Percentiles rank a stretch among this genome's conserved stretches.
phyloP scores from a whole-genome alignment of 2,113 vertebrate genomes.

The Kryptolebias marmoratus region DNA sequence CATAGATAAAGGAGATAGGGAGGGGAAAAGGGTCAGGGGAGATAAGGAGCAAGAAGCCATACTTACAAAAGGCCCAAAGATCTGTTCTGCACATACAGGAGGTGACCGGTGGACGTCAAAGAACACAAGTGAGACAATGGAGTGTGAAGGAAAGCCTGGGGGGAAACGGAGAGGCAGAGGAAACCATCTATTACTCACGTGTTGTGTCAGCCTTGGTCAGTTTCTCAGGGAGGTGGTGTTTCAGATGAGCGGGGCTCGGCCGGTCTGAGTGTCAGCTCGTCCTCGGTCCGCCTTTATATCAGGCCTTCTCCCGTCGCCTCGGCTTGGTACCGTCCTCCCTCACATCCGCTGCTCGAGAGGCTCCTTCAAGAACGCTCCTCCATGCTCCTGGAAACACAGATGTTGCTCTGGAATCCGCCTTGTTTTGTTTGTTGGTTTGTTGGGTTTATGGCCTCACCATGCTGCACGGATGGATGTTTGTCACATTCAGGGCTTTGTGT shows the following conservation, averaged over 20 bases:
- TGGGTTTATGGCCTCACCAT: constrained; percentile 4
- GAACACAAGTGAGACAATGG: not conserved
- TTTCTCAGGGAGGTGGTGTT: constrained; percentile 38
- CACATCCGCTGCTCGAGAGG: constrained; percentile 65
- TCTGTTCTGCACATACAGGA: not conserved
- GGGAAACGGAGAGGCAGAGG: constrained; percentile 8
- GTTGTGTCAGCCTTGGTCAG: constrained; percentile 40
- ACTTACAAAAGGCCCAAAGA: constrained; percentile 18
- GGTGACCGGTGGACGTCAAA: constrained; percentile 3
- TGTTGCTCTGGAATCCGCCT: constrained; percentile 49
- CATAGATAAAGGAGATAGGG: constrained; percentile 28
- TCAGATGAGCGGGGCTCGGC: constrained; percentile 50
- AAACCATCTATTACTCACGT: constrained; percentile 57
- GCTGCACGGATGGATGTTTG: not conserved
- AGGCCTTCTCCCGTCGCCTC: constrained; percentile 44
- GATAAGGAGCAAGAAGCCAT: constrained; percentile 23
- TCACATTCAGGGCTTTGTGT: not conserved
- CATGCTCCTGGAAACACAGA: constrained; percentile 69
- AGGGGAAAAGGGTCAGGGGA: not conserved
- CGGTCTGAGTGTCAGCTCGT: constrained; percentile 51
- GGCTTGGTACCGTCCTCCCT: constrained; percentile 65
- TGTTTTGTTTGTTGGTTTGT: constrained; percentile 17
- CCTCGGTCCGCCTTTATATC: constrained; percentile 67
- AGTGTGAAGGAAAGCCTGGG: constrained; percentile 4
- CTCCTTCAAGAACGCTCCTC: constrained; percentile 51